Evolutionary conservation across 2,113 vertebrate genomes (phyloP), one percentile per base, ranked within the genome.

Genomic region (Thermophis baileyi): DNA sequence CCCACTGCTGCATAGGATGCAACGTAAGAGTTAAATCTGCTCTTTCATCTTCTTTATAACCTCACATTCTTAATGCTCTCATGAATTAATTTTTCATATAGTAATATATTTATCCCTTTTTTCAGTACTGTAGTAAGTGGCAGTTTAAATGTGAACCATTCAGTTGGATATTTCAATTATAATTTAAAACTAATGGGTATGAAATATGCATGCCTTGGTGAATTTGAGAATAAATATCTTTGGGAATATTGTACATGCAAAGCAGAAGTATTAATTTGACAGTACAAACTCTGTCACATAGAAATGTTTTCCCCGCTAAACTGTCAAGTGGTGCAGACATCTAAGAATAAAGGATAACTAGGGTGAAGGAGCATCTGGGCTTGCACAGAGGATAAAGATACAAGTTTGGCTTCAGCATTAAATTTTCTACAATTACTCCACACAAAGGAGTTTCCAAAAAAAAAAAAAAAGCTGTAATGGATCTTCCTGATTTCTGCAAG

Each of bases 61-160:
- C 22, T 35, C 93, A 90, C 12, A 44, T 89, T 91, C n/a, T 85
- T 35, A 94, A 90, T 94, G 69, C 3, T 14, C 89, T 57, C 50
- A 93, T 93, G 91, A 96, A 95, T 96, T 96, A 63, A 96, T 95
- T 94, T 94, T 93, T 95, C 44, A 93, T 69, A 93, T 94, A 92
- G 54, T 95, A 95, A 96, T 94, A 25, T 89, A 94, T 89, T 94
- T 93, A 95, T 88, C 87, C 4, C 46, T 95, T 93, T 93, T 91
- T 93, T 25, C 87, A 85, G 85, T 95, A 27, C 69, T 93, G 93
- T 27, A 91, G n/a, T 91, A 94, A 95, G 54, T 95, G 57, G 3
- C 91, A 95, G 2, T 94, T 96, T 93, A 96, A 94, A 35, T 96
- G 95, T 96, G 87, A 97, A 94, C 93, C 89, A 95, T 92, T 92